phyloP scores from a whole-genome alignment of 2,797 vertebrate genomes.

The Premnoplex brunnescens region DNA sequence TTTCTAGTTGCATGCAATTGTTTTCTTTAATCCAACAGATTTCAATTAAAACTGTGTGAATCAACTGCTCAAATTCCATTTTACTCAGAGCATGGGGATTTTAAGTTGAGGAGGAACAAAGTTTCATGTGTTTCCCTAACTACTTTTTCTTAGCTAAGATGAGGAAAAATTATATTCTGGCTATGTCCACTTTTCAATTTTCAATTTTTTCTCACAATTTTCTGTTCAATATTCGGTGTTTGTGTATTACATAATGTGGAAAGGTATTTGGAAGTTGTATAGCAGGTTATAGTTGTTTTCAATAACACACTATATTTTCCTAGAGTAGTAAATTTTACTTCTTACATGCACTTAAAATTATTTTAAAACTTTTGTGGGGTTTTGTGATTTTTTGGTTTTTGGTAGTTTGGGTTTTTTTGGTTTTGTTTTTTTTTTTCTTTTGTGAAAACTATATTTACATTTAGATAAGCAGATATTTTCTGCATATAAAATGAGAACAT shows the following conservation, averaged over 20 bases:
- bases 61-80: neutral
- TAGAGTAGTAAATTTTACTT: neutral
- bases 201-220: slow-evolving; percentile 16
- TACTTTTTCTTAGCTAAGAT: neutral
- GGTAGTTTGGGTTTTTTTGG: no score
- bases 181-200: neutral
- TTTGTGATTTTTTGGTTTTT: no score
- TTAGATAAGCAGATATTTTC: neutral
- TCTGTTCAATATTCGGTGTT: neutral
- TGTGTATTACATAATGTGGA: neutral
- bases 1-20: neutral
- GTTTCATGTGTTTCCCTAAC: neutral
- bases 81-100: neutral
- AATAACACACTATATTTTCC: neutral
- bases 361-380: neutral
- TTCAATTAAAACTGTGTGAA: neutral
- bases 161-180: neutral
- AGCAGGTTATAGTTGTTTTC: neutral
- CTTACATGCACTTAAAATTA: neutral
- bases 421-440: neutral
- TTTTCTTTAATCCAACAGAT: slow-evolving; percentile 5
- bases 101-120: neutral
- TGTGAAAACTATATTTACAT: neutral
- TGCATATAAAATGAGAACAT: neutral
- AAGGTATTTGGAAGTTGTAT: neutral